A percentile compares a stretch with the other conserved stretches of the same genome.
phyloP scores from a whole-genome alignment of 2,888 invertebrate genomes.

The Polyommatus iphigenia region DNA sequence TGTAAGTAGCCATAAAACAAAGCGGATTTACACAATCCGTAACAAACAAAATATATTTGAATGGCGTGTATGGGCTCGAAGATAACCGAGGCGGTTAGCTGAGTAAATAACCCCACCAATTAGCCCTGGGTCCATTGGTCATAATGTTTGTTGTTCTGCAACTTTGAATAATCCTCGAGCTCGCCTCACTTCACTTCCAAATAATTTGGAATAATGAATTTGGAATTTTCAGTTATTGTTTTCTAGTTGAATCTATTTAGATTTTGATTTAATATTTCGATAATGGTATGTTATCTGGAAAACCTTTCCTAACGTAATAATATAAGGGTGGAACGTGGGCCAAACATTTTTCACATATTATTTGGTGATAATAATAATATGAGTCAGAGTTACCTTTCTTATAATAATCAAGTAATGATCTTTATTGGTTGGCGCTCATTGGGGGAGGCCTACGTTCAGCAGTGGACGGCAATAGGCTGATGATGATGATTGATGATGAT shows the following conservation, averaged over 20 bases:
- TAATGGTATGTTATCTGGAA: not conserved
- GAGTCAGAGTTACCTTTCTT: too few relatives aligned
- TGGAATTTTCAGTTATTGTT: not conserved
- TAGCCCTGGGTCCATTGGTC: constrained; percentile 77
- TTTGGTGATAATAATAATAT: not conserved
- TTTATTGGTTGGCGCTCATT: too few relatives aligned
- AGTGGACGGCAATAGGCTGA: too few relatives aligned
- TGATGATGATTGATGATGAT: too few relatives aligned
- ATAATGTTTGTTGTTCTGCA: constrained; percentile 72
- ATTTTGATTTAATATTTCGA: not conserved
- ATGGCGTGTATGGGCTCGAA: constrained; percentile 65
- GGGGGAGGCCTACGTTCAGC: too few relatives aligned
- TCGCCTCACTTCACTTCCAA: constrained; percentile 30
- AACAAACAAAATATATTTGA: constrained; percentile 48
- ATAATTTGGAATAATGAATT: constrained; percentile 19
- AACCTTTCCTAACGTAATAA: not conserved
- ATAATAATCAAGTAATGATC: too few relatives aligned
- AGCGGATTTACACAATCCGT: constrained; percentile 36
- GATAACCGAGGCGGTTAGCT: constrained; percentile 71
- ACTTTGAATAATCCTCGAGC: constrained; percentile 51
- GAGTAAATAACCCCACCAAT: constrained; percentile 75
- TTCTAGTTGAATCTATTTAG: not conserved
- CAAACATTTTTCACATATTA: not conserved
- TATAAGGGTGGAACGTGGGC: not conserved
- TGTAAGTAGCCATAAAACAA: constrained; percentile 34